phyloP scores from a whole-genome alignment of 2,797 vertebrate genomes.

The Chanos chanos region DNA sequence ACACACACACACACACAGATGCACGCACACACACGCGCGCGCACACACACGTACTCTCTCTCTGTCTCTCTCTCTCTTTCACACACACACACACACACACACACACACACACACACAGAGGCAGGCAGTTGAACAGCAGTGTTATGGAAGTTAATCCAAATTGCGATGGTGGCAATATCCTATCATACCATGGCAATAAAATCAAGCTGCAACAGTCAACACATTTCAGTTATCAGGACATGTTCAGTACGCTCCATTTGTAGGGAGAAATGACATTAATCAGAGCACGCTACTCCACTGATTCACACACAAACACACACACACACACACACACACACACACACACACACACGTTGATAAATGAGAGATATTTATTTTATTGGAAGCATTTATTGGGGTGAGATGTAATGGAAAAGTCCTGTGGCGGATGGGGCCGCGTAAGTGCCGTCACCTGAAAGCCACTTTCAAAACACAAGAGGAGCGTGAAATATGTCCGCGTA shows the following conservation, averaged over 20 bases:
- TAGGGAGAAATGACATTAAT: conserved; percentile 66
- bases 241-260: conserved; percentile 60
- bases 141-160: conserved; percentile 68
- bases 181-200: conserved; percentile 68
- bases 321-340: conserved; percentile 35
- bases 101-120: background rate
- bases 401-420: background rate
- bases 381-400: background rate
- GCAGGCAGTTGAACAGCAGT: conserved; percentile 56
- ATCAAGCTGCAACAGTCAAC: conserved; percentile 64
- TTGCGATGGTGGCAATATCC: conserved; percentile 66
- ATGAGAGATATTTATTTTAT: background rate
- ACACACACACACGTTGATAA: conserved; percentile 43
- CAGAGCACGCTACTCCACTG: conserved; percentile 53
- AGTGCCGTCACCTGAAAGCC: background rate
- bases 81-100: background rate
- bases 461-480: conserved; percentile 13
- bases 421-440: background rate
- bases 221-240: conserved; percentile 65
- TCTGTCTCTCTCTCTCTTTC: conserved; percentile 33
- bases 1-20: conserved; percentile 22
- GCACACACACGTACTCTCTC: conserved; percentile 24
- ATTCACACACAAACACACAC: conserved; percentile 32
- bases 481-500: conserved; percentile 30
- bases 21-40: conserved; percentile 24